Base-by-base conservation (phyloP, 1,140 invertebrate species). In the Atopsyche davidsoni region DNA sequence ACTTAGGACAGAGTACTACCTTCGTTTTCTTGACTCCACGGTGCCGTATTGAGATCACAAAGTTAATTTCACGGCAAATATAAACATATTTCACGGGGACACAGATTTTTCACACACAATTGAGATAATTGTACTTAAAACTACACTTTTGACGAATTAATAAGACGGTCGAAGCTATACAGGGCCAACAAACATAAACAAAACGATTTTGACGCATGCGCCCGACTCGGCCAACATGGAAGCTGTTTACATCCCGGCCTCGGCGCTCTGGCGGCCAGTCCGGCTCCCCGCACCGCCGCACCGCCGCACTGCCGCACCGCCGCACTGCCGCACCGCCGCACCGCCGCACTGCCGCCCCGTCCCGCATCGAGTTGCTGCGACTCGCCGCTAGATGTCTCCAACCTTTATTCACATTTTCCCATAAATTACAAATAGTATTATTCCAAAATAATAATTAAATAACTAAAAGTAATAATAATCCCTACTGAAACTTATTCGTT, bases 21-120 rank as follows among this genome's bases (percentile, higher is more conserved):
- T 58, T 35, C 56, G 56, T 58, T 58, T 58, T 58, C 48, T 47
- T 34, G 56, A 58, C 56, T 58, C 56, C 56, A 58, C 56, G 51
- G 24, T 58, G 56, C 47, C 47, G 56, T 35, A 47, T 55, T 58
- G 36, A 13, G 16, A 41, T 58, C 45, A 53, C 56, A 41, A 54
- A 41, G 25, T 25, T 9, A 46, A 54, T 48, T 28, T 54, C 45
- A 16, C 4, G 28, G 10, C 28, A 25, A 17, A 23, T 9, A 51
- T 34, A 13, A 13, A 35, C 41, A 55, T 50, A 24, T 31, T 55
- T 49, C 52, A 47, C 40, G 18, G 4, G 31, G 35, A 16, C 36
- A 40, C 35, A 40, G 13, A 39, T 25, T 18, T 18, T 48, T 2
- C 22, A 28, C 28, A 38, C 41, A 22, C 3, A 13, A 23, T 42